Evolutionary conservation across 2,797 vertebrate genomes (phyloP).

Genomic region (Diplodus puntazzo): DNA sequence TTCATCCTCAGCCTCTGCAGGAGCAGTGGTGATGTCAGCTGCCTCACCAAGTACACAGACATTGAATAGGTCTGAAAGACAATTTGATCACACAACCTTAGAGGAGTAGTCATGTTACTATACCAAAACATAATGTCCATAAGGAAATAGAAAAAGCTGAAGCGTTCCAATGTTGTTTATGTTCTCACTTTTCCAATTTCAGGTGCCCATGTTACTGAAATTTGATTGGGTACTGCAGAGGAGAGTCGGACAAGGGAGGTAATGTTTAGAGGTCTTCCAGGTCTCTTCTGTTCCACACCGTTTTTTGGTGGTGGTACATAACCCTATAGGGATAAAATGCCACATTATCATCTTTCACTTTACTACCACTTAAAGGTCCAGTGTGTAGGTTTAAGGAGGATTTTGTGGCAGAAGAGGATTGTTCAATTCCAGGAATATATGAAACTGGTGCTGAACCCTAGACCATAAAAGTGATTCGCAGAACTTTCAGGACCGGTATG

Average conservation of each 20-base stretch:
- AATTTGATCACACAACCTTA: neutral
- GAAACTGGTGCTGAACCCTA: too few relatives aligned
- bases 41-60: conserved; percentile 97
- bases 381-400: too few relatives aligned
- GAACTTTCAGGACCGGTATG: too few relatives aligned
- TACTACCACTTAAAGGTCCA: too few relatives aligned
- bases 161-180: neutral
- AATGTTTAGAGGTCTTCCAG: conserved; percentile 95
- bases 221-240: conserved; percentile 97
- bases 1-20: conserved; percentile 97
- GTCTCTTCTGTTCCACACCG: conserved; percentile 97
- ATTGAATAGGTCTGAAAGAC: conserved; percentile 93
- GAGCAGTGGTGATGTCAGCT: conserved; percentile 95
- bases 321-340: conserved; percentile 82
- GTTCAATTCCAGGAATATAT: too few relatives aligned
- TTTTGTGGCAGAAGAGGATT: too few relatives aligned
- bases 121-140: neutral
- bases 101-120: neutral
- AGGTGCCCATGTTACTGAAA: conserved; percentile 96
- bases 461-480: too few relatives aligned
- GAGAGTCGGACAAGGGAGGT: conserved; percentile 95
- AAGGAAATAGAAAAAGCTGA: neutral
- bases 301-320: conserved; percentile 96
- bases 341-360: too few relatives aligned
- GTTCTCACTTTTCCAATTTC: conserved; percentile 95